Evolutionary conservation across 2,888 invertebrate genomes (phyloP).

Genomic region (Ennomos erosarius): DNA sequence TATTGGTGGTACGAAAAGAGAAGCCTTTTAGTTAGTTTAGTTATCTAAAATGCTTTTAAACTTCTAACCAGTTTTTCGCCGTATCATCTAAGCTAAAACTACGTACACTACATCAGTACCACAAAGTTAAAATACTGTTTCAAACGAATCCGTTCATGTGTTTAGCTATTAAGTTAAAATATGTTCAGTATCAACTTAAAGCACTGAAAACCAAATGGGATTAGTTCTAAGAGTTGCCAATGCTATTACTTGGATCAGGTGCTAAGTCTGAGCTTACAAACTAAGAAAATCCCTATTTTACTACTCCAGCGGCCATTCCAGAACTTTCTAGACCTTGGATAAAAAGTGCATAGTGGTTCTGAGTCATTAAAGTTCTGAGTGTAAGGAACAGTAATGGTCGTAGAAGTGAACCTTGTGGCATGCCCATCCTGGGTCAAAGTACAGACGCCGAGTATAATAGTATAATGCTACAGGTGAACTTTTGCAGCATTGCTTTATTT

Average conservation of each 20-base stretch:
- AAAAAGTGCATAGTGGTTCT: constrained; percentile 13
- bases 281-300: constrained; percentile 20
- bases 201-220: constrained; percentile 28
- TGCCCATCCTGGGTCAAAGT: constrained; percentile 8
- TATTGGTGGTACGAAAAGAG: background rate
- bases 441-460: background rate
- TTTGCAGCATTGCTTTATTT: constrained; percentile 2
- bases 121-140: constrained; percentile 6
- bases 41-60: too few relatives aligned
- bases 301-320: constrained; percentile 11
- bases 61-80: too few relatives aligned
- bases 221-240: constrained; percentile 34
- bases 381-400: constrained; percentile 17
- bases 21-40: too few relatives aligned
- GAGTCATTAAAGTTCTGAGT: constrained; percentile 11
- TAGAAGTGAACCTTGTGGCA: constrained; percentile 16
- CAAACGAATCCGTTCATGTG: constrained; percentile 5
- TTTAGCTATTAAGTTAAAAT: constrained; percentile 19
- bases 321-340: constrained; percentile 14
- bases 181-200: constrained; percentile 20
- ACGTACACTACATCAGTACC: background rate
- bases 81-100: background rate
- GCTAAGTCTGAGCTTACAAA: constrained; percentile 23
- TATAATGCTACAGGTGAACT: background rate
- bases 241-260: constrained; percentile 25